phyloP scores from a whole-genome alignment of 2,113 vertebrate species.

The Coturnix japonica region DNA sequence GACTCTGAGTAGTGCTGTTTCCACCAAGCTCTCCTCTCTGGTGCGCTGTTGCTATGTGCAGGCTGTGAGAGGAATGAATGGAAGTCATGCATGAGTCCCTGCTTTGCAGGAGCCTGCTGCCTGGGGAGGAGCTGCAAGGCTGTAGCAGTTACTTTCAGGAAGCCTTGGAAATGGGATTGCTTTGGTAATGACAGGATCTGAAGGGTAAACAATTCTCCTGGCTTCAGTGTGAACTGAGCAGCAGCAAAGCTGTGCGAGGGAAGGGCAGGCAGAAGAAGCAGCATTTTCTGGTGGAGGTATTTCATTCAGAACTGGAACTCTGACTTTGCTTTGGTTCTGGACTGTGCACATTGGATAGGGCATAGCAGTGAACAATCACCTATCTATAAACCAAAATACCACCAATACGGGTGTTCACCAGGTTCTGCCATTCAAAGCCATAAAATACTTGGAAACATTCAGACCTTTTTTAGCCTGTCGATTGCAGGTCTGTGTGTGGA shows the following conservation, averaged over 20 bases:
- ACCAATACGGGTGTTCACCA: background rate
- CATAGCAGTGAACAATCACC: rapidly evolving
- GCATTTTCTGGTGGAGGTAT: background rate
- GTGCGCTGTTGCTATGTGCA: rapidly evolving
- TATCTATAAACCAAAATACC: rapidly evolving
- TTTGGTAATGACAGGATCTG: background rate
- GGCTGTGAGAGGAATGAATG: rapidly evolving
- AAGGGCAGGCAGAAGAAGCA: background rate
- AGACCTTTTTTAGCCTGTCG: background rate
- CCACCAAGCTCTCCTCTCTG: background rate
- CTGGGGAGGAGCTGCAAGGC: background rate
- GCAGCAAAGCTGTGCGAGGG: background rate
- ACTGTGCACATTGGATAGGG: background rate
- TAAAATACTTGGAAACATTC: background rate
- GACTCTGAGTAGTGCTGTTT: background rate
- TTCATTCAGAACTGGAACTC: background rate
- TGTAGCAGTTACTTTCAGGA: background rate
- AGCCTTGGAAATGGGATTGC: rapidly evolving
- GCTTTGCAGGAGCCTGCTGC: background rate
- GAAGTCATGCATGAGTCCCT: background rate
- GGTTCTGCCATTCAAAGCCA: rapidly evolving
- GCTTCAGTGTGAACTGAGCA: background rate
- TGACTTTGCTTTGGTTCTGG: background rate
- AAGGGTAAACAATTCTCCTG: rapidly evolving
- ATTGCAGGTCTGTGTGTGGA: background rate